These are phyloP conservation scores for Hozukius guyotensis DNA, from an alignment of 2,797 vertebrate species.

Conservation along the genomic window DNA sequence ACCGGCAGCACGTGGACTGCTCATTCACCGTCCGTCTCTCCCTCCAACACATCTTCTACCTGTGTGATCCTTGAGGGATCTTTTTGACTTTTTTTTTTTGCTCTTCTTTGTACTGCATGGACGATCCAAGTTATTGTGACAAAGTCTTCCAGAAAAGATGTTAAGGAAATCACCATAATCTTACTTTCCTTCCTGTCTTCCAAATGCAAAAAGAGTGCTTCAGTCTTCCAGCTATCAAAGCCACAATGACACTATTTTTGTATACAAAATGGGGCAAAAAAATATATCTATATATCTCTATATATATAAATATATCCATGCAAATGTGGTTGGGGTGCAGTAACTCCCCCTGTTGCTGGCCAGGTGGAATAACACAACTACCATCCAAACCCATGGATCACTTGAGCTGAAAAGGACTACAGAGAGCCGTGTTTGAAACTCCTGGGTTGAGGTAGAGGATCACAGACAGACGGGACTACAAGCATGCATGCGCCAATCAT, in stretches of 20 bases:
- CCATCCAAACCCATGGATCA: constrained; percentile 56
- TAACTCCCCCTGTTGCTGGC: constrained; percentile 55
- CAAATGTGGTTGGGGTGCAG: constrained; percentile 58
- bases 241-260: constrained; percentile 86
- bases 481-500: constrained; percentile 86
- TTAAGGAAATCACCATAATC: constrained; percentile 65
- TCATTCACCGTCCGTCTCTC: constrained; percentile 38
- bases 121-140: constrained; percentile 71
- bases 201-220: constrained; percentile 80
- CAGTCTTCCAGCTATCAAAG: constrained; percentile 85
- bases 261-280: constrained; percentile 70
- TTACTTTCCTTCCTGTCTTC: constrained; percentile 75
- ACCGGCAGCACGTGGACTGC: constrained; percentile 63
- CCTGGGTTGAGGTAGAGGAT: constrained; percentile 35
- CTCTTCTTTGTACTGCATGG: constrained; percentile 74
- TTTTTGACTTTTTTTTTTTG: constrained; percentile 29
- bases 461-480: constrained; percentile 64
- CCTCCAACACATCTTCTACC: constrained; percentile 26
- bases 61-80: constrained; percentile 42
- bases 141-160: constrained; percentile 81
- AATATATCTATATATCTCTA: constrained; percentile 70
- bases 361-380: constrained; percentile 48
- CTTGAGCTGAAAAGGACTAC: constrained; percentile 28
- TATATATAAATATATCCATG: constrained; percentile 77
- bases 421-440: constrained; percentile 29